Conservation (phyloP, 2,113 vertebrate genomes). For the Stictonetta naevosa region DNA sequence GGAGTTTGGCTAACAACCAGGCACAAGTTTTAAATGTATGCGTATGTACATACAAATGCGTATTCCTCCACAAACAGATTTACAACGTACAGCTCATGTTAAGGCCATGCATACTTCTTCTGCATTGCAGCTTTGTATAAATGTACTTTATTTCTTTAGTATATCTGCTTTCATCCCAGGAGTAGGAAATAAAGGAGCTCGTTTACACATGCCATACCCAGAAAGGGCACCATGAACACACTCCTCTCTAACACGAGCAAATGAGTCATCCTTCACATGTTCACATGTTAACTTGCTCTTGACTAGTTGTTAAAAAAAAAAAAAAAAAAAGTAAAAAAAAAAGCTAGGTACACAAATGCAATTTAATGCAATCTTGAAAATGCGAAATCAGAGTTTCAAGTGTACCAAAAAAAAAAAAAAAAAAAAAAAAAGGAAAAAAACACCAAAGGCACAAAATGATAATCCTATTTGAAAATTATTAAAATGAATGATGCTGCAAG, state of each 20-base stretch:
- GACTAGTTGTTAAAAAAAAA: background rate
- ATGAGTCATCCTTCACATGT: background rate
- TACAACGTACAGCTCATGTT: background rate
- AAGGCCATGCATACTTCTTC: background rate
- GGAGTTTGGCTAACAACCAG: background rate
- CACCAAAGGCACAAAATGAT: background rate
- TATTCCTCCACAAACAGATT: fast-evolving
- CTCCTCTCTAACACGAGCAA: background rate
- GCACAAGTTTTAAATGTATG: background rate
- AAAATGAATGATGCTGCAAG: background rate
- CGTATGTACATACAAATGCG: fast-evolving
- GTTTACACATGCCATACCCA: fast-evolving
- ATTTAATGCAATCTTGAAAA: background rate
- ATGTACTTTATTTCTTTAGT: background rate
- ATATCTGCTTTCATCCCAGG: background rate
- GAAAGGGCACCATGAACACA: background rate
- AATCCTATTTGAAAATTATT: background rate
- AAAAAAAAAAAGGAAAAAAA: background rate
- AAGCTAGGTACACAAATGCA: background rate
- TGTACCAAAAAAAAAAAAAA: background rate
- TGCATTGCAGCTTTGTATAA: fast-evolving
- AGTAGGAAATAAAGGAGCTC: background rate
- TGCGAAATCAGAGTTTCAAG: background rate
- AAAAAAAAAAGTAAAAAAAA: background rate
- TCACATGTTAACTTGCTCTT: background rate